These are phyloP conservation scores for Semibalanus balanoides DNA, from an alignment of 1,140 invertebrate species.

Conservation along the genomic window DNA sequence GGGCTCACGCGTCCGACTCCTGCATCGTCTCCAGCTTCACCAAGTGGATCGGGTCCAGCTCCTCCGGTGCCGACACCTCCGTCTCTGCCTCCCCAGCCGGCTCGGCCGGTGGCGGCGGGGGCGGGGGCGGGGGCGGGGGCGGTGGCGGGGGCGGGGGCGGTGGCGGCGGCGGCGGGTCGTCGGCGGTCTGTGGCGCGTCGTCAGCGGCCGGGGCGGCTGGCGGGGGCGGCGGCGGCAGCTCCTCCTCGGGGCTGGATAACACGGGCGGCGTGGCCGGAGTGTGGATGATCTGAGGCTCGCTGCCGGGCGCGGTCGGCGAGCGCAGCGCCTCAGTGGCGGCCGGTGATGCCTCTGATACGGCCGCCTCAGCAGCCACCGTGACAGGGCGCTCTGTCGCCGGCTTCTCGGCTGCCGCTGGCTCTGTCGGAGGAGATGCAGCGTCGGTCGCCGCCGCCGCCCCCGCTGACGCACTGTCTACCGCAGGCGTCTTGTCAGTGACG, in stretches of 20 bases:
- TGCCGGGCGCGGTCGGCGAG: neutral
- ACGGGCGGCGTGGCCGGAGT: neutral
- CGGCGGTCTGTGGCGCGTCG: neutral
- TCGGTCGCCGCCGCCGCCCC: no score
- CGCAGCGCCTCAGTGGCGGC: neutral
- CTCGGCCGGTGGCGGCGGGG: neutral
- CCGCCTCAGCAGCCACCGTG: neutral
- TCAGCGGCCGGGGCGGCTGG: neutral
- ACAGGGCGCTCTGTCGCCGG: no score
- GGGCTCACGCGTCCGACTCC: neutral
- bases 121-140: neutral
- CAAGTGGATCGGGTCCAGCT: neutral
- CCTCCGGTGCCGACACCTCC: neutral
- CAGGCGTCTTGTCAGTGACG: no score
- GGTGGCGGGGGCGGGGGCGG: neutral
- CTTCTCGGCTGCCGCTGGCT: no score
- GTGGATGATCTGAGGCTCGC: neutral
- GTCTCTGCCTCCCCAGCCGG: neutral
- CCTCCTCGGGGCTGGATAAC: neutral
- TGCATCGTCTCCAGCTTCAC: conserved; percentile 5
- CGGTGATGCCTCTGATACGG: neutral
- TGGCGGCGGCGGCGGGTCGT: neutral
- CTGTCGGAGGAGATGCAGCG: no score
- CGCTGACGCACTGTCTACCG: no score
- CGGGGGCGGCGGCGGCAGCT: neutral